Conservation (phyloP, 2,113 vertebrate genomes). For the Channa maculata region DNA sequence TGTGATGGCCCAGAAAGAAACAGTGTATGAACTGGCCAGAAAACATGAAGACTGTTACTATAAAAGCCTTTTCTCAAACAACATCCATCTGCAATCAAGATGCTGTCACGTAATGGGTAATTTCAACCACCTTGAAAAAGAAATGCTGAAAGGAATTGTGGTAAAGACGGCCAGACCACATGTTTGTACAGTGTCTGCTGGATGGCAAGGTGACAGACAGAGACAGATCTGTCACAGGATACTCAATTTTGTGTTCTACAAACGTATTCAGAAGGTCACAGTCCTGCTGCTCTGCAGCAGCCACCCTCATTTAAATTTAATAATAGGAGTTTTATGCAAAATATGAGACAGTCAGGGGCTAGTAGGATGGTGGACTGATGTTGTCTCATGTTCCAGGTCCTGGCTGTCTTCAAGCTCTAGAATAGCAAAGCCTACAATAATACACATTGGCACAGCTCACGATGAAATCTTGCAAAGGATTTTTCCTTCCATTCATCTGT, state of each 20-base stretch:
- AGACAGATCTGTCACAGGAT: slow-evolving; percentile 73
- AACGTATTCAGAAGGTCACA: slow-evolving; percentile 81
- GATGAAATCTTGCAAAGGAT: background rate
- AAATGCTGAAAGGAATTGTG: slow-evolving; percentile 46
- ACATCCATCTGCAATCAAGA: slow-evolving; percentile 40
- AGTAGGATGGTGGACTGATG: slow-evolving; percentile 30
- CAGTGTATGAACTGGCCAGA: slow-evolving; percentile 7
- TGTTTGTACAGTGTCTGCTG: slow-evolving; percentile 52
- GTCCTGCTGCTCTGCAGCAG: slow-evolving; percentile 70
- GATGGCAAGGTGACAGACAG: slow-evolving; percentile 58
- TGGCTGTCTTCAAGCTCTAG: slow-evolving; percentile 22
- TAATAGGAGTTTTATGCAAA: slow-evolving; percentile 77
- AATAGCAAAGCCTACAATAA: slow-evolving; percentile 10
- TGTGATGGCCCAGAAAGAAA: slow-evolving; percentile 59
- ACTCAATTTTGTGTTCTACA: slow-evolving; percentile 70
- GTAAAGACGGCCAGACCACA: slow-evolving; percentile 39
- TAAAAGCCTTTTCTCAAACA: slow-evolving; percentile 43
- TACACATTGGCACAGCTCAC: background rate
- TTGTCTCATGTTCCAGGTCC: slow-evolving; percentile 33
- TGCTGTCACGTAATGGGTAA: slow-evolving; percentile 56
- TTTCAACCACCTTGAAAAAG: slow-evolving; percentile 61
- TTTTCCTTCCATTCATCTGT: background rate
- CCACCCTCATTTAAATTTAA: slow-evolving; percentile 80
- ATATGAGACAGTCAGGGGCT: slow-evolving; percentile 56
- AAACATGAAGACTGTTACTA: slow-evolving; percentile 39